Base-by-base conservation (phyloP, 2,888 invertebrate species). In the Thyatira batis region DNA sequence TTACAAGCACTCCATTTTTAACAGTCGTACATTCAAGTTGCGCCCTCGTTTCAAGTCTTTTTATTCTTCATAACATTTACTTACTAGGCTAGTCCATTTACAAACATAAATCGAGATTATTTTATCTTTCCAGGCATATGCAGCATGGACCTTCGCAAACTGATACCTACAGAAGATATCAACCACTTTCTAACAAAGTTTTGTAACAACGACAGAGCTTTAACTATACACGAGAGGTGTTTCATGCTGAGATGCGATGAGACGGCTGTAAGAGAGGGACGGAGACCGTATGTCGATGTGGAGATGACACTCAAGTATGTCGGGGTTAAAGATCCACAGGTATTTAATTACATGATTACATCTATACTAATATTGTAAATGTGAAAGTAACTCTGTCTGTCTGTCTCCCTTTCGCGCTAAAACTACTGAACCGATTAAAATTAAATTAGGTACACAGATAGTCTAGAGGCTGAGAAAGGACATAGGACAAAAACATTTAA, bases 71-170 rank as follows among this genome's bases (percentile, higher is more conserved):
- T n/a, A n/a, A n/a, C n/a, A n/a, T n/a, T n/a, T n/a, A n/a, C n/a
- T n/a, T n/a, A n/a, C n/a, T n/a, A n/a, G n/a, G n/a, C n/a, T n/a
- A n/a, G n/a, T n/a, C n/a, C n/a, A n/a, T n/a, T n/a, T 3, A 6
- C 23, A 23, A 23, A 23, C 6, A 23, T 11, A 33, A 11, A 10
- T 10, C 4, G 4, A 20, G 8, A 10, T 44, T 44, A 44, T 2
- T 44, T 44, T 13, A 21, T 1, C 3, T 9, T 25, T 44, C 10
- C 27, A 92, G 92, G 92, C 8, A 81, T 91, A 27, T 90, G 89
- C 78, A 90, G 93, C 66, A 76, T 93, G 69, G 92, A 93, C 61
- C 84, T 93, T 0, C 85, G 90, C 20, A 87, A 93, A 45, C 69
- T 94, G 20, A 75, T 93, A 0, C 87, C 92, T 0, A 85, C 88